These are phyloP conservation scores for Apocrypta bakeri DNA, from an alignment of 1,140 invertebrate genomes.

Conservation along the genomic window DNA sequence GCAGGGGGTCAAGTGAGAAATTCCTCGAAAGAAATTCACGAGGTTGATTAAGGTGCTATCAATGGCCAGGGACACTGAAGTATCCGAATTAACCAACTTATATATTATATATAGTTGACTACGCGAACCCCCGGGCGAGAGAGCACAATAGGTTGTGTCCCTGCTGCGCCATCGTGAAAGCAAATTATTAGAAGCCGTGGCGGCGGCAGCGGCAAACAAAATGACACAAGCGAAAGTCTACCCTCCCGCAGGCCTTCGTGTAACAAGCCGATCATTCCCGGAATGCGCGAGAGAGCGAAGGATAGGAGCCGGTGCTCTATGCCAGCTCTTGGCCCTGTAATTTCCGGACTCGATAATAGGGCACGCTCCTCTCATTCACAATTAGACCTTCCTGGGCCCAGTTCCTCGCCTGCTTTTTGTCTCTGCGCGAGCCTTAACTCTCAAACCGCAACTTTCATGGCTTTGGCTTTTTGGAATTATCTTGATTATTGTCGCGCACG, in stretches of 20 bases:
- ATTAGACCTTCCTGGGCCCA: constrained; percentile 59
- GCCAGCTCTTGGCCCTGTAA: constrained; percentile 65
- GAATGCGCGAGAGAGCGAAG: constrained; percentile 59
- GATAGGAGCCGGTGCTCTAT: constrained; percentile 52
- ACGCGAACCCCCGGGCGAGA: not conserved
- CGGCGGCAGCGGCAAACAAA: not conserved
- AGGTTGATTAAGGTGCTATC: constrained; percentile 13
- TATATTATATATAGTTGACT: no score
- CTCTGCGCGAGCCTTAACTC: not conserved
- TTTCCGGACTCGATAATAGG: constrained; percentile 66
- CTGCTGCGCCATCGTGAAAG: not conserved
- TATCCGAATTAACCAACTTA: not conserved
- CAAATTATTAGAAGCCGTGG: not conserved
- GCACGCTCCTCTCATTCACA: constrained; percentile 60
- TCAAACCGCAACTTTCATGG: no score
- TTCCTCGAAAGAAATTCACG: not conserved
- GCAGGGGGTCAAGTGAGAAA: not conserved
- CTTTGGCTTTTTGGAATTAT: constrained; percentile 2
- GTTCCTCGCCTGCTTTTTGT: not conserved
- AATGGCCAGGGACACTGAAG: constrained; percentile 28
- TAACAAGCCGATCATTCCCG: constrained; percentile 63
- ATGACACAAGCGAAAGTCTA: constrained; percentile 8
- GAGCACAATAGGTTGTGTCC: not conserved
- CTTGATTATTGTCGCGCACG: not conserved
- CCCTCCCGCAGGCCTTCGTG: constrained; percentile 31